Evolutionary conservation across 2,888 invertebrate species (phyloP), one percentile per base, ranked within the genome.

Genomic region (Agapostemon virescens): DNA sequence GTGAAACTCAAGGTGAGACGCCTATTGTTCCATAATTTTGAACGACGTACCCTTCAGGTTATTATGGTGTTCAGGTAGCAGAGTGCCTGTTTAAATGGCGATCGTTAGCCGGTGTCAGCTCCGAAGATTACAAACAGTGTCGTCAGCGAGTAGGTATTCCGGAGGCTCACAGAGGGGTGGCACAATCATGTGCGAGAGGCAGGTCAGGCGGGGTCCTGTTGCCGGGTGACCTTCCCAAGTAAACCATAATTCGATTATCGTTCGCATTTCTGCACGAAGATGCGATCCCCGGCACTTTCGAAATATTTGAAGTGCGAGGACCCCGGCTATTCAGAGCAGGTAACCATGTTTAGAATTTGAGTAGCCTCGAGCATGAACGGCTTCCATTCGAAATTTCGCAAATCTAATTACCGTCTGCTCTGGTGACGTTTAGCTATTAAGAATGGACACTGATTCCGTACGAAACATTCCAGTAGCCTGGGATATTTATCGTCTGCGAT

Each of bases 131-230:
- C 75, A 73, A 78, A 79, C 61, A 82, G 36, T 72, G 67, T 74
- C 82, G 82, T 79, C 74, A 71, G 52, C 72, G 69, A 40, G 42
- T 61, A 74, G 81, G 72, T 72, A 81, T 84, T 79, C 58, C 58
- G 33, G 36, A 9, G 55, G 61, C 49, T 17, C 26, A 45, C 23
- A 68, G 67, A 23, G 23, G 63, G 70, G 23, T 33, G 36, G 58
- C 30, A 61, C 52, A 70, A 82, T 79, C 58, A 69, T 66, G 58
- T n/a, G 52, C 52, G 72, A 67, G 69, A 23, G n/a, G 49, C 40
- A 42, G 78, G 61, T 67, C 69, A 69, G 64, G 74, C 58, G 55
- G 69, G 36, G 55, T 79, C 13, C 66, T 73, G 58, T 58, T 64
- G 33, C 23, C 23, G 11, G 55, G 11, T 68, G 72, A 70, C 81